Conservation (phyloP, 2,113 vertebrate genomes). For the Stigmatopora argus region DNA sequence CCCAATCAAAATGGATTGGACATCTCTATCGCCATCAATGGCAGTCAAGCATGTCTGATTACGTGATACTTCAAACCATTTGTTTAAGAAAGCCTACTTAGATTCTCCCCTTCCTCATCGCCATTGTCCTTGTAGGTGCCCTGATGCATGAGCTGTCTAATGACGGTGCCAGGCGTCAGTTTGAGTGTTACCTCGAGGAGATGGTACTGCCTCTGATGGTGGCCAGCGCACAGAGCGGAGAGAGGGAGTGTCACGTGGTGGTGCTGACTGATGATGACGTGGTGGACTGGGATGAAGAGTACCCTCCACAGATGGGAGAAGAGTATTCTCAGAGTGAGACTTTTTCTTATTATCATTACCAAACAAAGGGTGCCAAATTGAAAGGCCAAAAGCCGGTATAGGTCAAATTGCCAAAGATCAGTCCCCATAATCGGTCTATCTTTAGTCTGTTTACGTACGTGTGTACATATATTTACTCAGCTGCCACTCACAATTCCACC, state of each 20-base stretch:
- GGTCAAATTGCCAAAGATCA: no score
- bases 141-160: conserved; percentile 93
- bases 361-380: no score
- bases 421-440: no score
- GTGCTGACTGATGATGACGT: conserved; percentile 91
- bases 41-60: no score
- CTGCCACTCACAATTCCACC: no score
- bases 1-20: no score
- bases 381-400: no score
- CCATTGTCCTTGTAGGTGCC: conserved; percentile 70
- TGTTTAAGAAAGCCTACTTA: background rate
- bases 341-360: no score
- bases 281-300: conserved; percentile 95
- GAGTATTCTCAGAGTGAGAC: conserved; percentile 79
- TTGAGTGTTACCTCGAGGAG: conserved; percentile 90
- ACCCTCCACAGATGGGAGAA: conserved; percentile 92
- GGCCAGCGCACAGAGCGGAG: conserved; percentile 86
- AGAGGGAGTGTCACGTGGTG: conserved; percentile 90
- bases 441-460: no score
- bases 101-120: background rate
- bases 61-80: no score
- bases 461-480: no score
- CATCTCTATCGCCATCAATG: no score
- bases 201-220: conserved; percentile 94
- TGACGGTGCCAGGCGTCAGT: conserved; percentile 88